Evolutionary conservation across 2,113 vertebrate genomes (phyloP), one percentile per base, ranked within the genome.

Genomic region (Colius striatus): DNA sequence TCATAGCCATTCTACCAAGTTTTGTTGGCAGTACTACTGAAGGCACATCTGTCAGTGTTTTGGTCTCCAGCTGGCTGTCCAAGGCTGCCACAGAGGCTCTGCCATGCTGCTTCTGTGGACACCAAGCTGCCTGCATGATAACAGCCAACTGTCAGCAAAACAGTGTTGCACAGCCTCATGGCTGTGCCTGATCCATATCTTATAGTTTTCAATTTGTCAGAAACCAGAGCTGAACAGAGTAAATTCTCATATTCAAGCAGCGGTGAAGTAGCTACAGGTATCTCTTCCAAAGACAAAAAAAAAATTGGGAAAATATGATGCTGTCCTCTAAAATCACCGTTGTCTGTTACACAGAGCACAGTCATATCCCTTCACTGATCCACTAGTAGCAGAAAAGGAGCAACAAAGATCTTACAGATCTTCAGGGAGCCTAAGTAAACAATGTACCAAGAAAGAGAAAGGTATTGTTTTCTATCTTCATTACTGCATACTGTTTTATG

Each of bases 1-100:
- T 55, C 0, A 0, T 16, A 67, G 70, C 19, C 75, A 6, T 63
- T 43, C 22, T 25, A 4, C n/a, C 23, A 21, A 0, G 15, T 62
- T 74, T 60, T 67, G 8, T 58, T 78, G 57, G 18, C 60, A 70
- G 47, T 51, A 16, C 21, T 65, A 9, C 58, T 81, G 36, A 5
- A 77, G 62, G 62, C 34, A 48, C 10, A 1, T 63, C 38, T 8
- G 0, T 45, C 55, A 30, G 34, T 2, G 1, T 43, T 86, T 68
- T 48, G 25, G 18, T 76, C 38, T 73, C 38, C 45, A 48, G 25
- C 27, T 81, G 3, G 0, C n/a, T 74, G 25, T 61, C 57, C n/a
- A 38, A 16, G 36, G 38, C n/a, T 77, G 48, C 25, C 16, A 43
- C 53, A 26, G 77, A 41, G 36, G 14, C 48, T 89, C 30, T 90